phyloP scores from a whole-genome alignment of 53 echinoderm and acorn worm species.

The Stichopus horrens region DNA sequence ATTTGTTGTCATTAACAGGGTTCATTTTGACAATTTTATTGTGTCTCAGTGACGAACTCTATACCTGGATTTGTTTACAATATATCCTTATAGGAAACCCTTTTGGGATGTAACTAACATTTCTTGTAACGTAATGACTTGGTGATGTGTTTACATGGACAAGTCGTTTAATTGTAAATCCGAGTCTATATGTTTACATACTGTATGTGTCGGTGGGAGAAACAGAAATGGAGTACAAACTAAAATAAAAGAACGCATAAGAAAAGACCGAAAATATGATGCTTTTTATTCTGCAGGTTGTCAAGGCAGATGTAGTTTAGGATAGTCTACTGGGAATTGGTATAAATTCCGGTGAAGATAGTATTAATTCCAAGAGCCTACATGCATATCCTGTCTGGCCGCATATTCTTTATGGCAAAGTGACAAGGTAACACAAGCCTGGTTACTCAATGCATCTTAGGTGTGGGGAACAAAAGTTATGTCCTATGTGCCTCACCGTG shows the following conservation, averaged over 20 bases:
- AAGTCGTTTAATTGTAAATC: background rate
- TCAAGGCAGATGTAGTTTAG: background rate
- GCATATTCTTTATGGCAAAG: background rate
- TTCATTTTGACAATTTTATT: conserved; percentile 24
- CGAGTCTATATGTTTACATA: conserved; percentile 13
- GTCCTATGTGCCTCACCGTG: too few relatives aligned
- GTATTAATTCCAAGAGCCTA: background rate
- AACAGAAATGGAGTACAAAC: background rate
- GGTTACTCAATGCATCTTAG: background rate
- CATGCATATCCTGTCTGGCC: background rate
- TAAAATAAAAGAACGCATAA: background rate
- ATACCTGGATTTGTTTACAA: conserved; percentile 8
- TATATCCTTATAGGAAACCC: background rate
- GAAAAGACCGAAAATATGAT: background rate
- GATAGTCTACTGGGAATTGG: conserved; percentile 23
- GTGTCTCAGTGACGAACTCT: background rate
- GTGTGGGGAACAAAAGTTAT: too few relatives aligned
- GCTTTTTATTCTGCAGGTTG: background rate
- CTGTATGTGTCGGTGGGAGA: background rate
- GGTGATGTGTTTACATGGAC: too few relatives aligned
- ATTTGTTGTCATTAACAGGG: conserved; percentile 8
- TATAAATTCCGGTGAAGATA: background rate
- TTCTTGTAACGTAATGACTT: too few relatives aligned
- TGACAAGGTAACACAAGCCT: background rate
- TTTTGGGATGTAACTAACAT: background rate